Base-by-base conservation (phyloP, 2,113 vertebrate species). In the Lepisosteus oculatus region DNA sequence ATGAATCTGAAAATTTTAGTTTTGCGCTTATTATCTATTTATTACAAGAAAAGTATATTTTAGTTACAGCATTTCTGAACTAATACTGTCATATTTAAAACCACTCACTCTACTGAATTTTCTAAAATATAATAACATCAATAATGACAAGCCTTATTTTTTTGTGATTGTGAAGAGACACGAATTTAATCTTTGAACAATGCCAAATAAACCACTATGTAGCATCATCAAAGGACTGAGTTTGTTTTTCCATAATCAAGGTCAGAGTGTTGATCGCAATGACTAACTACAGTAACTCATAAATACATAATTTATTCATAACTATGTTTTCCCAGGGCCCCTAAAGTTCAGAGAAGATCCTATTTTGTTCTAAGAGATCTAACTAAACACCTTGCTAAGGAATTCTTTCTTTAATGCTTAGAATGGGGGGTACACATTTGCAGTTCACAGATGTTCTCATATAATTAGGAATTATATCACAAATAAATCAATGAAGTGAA, bases 241-340 rank as follows among this genome's bases (percentile, higher is more conserved):
- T 72, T 56, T 43, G 61, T 47, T 72, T 72, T 43, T 9, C 57
- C 47, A 15, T 42, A 66, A 17, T 68, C 6, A 29, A 7, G 51
- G 66, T 3, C 81, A 63, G 74, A 74, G 62, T 85, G 89, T 90
- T 90, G 92, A 89, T 92, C 89, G 90, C 85, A 88, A 85, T 77
- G 78, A 87, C 80, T 57, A 42, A 56, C 79, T 90, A 81, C 90
- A 92, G 29, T 91, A 86, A 92, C 92, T 92, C 87, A 91, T 82
- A 63, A 43, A 72, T 73, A 64, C 76, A 84, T 92, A 83, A 88
- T 90, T 90, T 90, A 92, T 92, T 89, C 88, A 92, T 89, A 87
- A 84, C 80, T 82, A 76, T 78, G 86, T 90, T 90, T 92, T 87
- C 89, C 88, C 86, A 87, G 85, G 89, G 82, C 76, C 88, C 84